These are phyloP conservation scores for Poeciliopsis paucimaculata DNA, from an alignment of 2,797 vertebrate species.

Conservation along the genomic window DNA sequence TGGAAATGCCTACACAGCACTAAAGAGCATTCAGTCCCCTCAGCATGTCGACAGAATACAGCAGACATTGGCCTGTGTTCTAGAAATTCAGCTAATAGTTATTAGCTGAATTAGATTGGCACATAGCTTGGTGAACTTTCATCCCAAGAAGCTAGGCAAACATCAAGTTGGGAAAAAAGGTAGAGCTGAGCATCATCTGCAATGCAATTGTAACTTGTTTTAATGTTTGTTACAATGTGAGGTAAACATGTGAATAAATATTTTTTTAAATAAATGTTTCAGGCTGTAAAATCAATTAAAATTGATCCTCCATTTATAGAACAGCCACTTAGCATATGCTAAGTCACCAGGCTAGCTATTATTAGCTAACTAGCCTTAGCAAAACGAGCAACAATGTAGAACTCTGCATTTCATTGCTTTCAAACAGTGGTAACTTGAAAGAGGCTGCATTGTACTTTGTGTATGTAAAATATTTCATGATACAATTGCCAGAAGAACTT, in stretches of 20 bases:
- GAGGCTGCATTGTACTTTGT: not conserved
- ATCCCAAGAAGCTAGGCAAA: not conserved
- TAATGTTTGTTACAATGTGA: not conserved
- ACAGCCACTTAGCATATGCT: slow-evolving; percentile 3
- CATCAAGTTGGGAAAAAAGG: not conserved
- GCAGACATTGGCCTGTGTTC: not conserved
- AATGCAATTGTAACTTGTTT: not conserved
- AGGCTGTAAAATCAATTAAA: slow-evolving; percentile 83
- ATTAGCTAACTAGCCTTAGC: not conserved
- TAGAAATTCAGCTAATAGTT: not conserved
- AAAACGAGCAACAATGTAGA: not conserved
- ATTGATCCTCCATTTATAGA: slow-evolving; percentile 83
- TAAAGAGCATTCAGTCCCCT: not conserved
- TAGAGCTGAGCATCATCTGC: too few relatives aligned
- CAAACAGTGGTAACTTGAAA: not conserved
- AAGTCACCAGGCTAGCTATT: not conserved
- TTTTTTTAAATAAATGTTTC: slow-evolving; percentile 83
- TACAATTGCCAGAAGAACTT: not conserved
- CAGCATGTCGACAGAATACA: not conserved
- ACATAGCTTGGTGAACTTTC: not conserved
- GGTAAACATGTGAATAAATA: slow-evolving; percentile 79
- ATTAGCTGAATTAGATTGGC: not conserved
- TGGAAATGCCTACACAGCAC: not conserved
- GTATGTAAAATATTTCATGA: not conserved
- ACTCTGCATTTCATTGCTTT: not conserved